These are phyloP conservation scores for Tragelaphus imberbis DNA, from an alignment of 2,113 vertebrate genomes.

Conservation along the genomic window DNA sequence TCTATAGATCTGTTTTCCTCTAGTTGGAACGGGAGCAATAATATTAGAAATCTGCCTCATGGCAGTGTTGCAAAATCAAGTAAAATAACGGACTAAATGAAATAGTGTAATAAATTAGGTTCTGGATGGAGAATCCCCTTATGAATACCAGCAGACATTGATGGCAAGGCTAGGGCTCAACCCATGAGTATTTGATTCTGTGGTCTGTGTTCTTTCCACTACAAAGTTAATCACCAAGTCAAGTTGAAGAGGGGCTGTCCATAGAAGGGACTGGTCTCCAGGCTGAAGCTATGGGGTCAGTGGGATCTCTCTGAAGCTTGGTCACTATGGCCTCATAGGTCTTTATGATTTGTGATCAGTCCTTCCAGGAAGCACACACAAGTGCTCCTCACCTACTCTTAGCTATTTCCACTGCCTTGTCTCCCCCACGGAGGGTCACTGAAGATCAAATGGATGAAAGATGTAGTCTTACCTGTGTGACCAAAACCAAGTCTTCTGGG, in stretches of 20 bases:
- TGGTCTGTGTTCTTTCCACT: neutral
- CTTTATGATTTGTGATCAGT: neutral
- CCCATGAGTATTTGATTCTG: neutral
- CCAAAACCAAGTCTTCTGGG: neutral
- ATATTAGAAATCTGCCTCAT: neutral
- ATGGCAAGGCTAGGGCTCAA: neutral
- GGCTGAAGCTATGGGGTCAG: neutral
- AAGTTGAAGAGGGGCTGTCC: neutral
- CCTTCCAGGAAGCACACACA: neutral
- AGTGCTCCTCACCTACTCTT: neutral
- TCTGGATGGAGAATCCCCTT: neutral
- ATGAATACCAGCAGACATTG: neutral
- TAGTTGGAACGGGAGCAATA: neutral
- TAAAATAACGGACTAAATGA: neutral
- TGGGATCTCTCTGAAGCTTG: neutral
- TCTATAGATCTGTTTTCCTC: neutral
- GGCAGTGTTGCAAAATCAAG: neutral
- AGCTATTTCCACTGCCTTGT: neutral
- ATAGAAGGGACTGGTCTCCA: neutral
- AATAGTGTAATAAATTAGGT: slow-evolving; percentile 2
- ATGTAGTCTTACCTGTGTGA: neutral
- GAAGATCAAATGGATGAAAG: neutral
- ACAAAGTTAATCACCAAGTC: neutral
- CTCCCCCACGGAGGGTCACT: neutral
- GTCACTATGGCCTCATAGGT: neutral